Evolutionary conservation across 92 coral and sea anemone genomes (phyloP), one percentile per base, ranked within the genome.

Genomic region (Meandrina meandrites): DNA sequence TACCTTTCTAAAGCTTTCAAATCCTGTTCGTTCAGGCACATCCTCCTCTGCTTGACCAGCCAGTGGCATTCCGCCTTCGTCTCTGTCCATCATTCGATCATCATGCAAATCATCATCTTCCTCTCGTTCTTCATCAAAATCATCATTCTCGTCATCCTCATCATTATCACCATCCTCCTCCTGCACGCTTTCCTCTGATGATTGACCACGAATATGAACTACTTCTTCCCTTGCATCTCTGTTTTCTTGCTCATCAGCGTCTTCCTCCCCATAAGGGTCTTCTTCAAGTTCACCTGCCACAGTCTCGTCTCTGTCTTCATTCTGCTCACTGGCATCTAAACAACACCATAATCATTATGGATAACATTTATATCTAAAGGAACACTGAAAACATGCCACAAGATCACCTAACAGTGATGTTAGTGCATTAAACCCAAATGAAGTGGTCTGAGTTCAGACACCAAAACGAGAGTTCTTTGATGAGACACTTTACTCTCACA

Each of bases 111-210:
- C 34, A n/a, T 77, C 34, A n/a, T 89, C 83, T 9, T 58, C 89
- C 24, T 71, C 84, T 17, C 80, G 91, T 48, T 60, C 91, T 42
- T 87, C 94, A 27, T 85, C 91, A 87, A 68, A 83, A 42, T 75
- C 89, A 18, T 84, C 86, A 34, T 48, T 40, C 18, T 69, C 34
- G 1, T 30, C 35, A 16, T 79, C 90, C 5, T 66, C 85, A 0
- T 87, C 90, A 60, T 68, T 37, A 30, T 77, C 84, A 8, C 54
- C 84, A 53, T 73, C 73, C 17, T 87, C 79, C 7, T 68, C 90
- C 24, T 75, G 40, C 4, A 1, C 60, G 24, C 11, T 11, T 12
- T 85, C 83, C 35, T 76, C 88, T 18, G 50, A 17, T 27, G 80
- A 76, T 50, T 62, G 75, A 11, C 24, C 88, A 28, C 82, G 88